A percentile compares a stretch with the other conserved stretches of the same genome.
Evolutionary conservation across 1,140 invertebrate species (phyloP).

Genomic region (Tetraneura akinire): DNA sequence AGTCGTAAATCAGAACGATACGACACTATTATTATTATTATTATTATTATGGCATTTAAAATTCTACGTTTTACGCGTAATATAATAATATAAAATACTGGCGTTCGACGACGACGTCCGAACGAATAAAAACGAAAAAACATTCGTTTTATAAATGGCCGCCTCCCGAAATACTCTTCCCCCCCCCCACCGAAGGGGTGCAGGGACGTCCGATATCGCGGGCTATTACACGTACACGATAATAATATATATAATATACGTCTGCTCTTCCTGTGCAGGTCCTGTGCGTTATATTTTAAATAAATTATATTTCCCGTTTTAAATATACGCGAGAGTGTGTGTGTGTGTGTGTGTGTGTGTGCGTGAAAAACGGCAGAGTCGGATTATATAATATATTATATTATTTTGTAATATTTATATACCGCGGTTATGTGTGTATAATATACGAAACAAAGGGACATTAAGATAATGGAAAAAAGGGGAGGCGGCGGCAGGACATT

Average conservation of each 20-base stretch:
- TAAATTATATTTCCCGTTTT: slow-evolving; percentile 49
- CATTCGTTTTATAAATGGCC: slow-evolving; percentile 28
- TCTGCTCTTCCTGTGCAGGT: background rate
- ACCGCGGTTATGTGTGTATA: background rate
- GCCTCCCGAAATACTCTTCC: slow-evolving; percentile 1
- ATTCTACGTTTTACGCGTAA: too few relatives aligned
- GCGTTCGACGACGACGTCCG: background rate
- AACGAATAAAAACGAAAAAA: slow-evolving; percentile 29
- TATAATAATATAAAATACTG: too few relatives aligned
- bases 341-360: too few relatives aligned
- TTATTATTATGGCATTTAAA: too few relatives aligned
- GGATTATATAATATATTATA: background rate
- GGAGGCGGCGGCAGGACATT: background rate
- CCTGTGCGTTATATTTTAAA: slow-evolving; percentile 19
- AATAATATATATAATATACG: slow-evolving; percentile 13
- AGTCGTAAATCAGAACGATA: too few relatives aligned
- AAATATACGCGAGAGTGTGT: too few relatives aligned
- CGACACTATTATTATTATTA: too few relatives aligned
- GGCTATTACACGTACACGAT: too few relatives aligned
- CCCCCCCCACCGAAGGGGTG: too few relatives aligned
- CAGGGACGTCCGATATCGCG: too few relatives aligned
- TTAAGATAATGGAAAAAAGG: slow-evolving; percentile 50
- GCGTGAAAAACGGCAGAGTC: slow-evolving; percentile 23
- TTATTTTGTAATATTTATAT: too few relatives aligned
- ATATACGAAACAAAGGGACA: slow-evolving; percentile 19